These are phyloP conservation scores for Kryptopterus vitreolus DNA, from an alignment of 2,797 vertebrate species.

Conservation along the genomic window DNA sequence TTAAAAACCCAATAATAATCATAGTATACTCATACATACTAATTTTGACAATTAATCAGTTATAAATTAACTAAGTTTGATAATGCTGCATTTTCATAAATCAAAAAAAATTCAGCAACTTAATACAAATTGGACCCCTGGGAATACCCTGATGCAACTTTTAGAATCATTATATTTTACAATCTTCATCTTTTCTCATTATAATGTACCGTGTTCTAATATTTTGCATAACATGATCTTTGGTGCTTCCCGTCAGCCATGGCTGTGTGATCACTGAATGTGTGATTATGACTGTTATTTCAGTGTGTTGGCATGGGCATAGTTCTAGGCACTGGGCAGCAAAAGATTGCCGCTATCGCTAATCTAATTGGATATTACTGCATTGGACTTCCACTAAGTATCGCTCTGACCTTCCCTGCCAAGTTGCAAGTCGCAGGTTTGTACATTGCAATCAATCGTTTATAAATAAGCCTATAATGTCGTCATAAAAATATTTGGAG, in stretches of 20 bases:
- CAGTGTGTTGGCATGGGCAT: constrained; percentile 84
- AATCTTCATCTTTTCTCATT: background rate
- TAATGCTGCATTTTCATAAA: background rate
- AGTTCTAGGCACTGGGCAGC: constrained; percentile 85
- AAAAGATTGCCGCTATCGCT: constrained; percentile 86
- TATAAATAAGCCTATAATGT: background rate
- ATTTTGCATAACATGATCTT: background rate
- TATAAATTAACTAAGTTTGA: background rate
- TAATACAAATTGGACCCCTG: background rate
- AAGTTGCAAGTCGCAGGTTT: constrained; percentile 82
- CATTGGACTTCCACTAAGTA: constrained; percentile 79
- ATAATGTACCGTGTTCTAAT: background rate
- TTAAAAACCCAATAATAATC: background rate
- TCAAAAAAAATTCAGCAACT: too few species aligned
- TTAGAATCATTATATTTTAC: background rate
- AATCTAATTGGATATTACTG: constrained; percentile 85
- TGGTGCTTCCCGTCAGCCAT: background rate
- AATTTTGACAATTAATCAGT: too few species aligned
- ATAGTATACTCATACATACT: too few species aligned
- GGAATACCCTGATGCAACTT: background rate
- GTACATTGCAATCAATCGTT: constrained; percentile 10
- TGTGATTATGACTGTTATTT: background rate
- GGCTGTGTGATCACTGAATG: constrained; percentile 5
- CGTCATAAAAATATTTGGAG: background rate
- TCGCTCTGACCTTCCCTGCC: constrained; percentile 83